Conservation (phyloP, 2,888 invertebrate genomes). For the Allygus modestus region DNA sequence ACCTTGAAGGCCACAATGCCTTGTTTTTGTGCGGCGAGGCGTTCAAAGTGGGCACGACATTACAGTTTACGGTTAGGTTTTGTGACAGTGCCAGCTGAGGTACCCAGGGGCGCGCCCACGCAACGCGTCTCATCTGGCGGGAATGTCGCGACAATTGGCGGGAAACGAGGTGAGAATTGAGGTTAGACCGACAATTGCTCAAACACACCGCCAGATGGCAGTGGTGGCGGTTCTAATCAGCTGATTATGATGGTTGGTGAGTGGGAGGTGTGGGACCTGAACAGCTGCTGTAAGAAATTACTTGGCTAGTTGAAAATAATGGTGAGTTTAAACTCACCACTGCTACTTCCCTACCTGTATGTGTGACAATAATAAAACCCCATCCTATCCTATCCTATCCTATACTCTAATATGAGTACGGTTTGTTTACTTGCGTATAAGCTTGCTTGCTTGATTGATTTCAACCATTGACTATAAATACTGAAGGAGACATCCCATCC, state of each 20-base stretch:
- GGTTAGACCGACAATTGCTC: conserved; percentile 33
- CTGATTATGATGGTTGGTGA: background rate
- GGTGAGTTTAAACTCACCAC: no score
- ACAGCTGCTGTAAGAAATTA: background rate
- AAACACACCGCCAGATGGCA: conserved; percentile 30
- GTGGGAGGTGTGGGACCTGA: background rate
- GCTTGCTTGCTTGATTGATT: no score
- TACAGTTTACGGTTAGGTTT: conserved; percentile 24
- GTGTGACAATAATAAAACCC: no score
- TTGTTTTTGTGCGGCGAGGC: conserved; percentile 32
- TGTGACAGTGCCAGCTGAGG: conserved; percentile 21
- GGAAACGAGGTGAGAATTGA: conserved; percentile 29
- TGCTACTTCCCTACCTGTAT: no score
- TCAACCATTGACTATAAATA: no score
- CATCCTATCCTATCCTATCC: no score
- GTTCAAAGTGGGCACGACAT: conserved; percentile 8
- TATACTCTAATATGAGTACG: no score
- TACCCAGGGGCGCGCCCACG: background rate
- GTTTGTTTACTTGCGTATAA: no score
- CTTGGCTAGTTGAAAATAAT: background rate
- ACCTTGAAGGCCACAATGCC: conserved; percentile 1
- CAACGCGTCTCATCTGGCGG: background rate
- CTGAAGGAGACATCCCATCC: no score
- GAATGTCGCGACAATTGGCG: conserved; percentile 37
- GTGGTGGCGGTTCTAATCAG: conserved; percentile 1